phyloP scores from a whole-genome alignment of 2,888 invertebrate species.

The Drymonia ruficornis region DNA sequence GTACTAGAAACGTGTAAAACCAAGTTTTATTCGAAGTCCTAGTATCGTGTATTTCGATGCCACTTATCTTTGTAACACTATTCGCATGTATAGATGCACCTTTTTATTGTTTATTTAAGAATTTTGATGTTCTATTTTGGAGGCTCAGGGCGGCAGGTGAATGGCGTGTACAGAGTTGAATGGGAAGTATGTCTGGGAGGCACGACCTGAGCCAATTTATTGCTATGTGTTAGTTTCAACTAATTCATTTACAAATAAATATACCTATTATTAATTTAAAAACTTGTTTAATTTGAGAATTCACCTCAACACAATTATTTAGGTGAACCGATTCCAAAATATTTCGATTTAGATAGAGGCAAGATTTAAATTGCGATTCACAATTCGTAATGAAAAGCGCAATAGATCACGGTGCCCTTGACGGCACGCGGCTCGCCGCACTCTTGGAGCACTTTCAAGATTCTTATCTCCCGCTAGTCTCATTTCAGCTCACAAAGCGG shows the following conservation, averaged over 20 bases:
- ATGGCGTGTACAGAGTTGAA: slow-evolving; percentile 54
- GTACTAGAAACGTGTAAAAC: slow-evolving; percentile 38
- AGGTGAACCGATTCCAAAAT: not conserved
- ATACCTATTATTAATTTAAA: slow-evolving; percentile 53
- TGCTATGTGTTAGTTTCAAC: slow-evolving; percentile 71
- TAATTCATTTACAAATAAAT: slow-evolving; percentile 75
- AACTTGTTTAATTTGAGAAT: slow-evolving; percentile 21
- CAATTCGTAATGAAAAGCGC: slow-evolving; percentile 61
- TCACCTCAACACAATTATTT: not conserved
- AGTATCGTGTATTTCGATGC: slow-evolving; percentile 40
- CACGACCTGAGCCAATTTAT: slow-evolving; percentile 69
- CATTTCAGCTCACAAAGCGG: slow-evolving; percentile 78
- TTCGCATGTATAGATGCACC: slow-evolving; percentile 73
- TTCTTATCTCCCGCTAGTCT: slow-evolving; percentile 75
- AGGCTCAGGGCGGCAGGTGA: slow-evolving; percentile 63
- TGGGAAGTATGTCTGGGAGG: slow-evolving; percentile 58
- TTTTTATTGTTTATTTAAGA: slow-evolving; percentile 65
- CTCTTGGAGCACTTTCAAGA: slow-evolving; percentile 73
- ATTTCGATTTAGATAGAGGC: not conserved
- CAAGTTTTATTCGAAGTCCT: slow-evolving; percentile 41
- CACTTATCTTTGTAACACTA: slow-evolving; percentile 61
- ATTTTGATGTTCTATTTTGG: slow-evolving; percentile 75
- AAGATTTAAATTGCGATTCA: not conserved
- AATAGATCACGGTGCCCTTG: slow-evolving; percentile 63
- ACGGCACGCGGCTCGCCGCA: slow-evolving; percentile 49